Percentiles rank a stretch among this genome's conserved stretches.
Evolutionary conservation across 2,888 invertebrate genomes (phyloP).

Genomic region (Sphaeridia pumilis): DNA sequence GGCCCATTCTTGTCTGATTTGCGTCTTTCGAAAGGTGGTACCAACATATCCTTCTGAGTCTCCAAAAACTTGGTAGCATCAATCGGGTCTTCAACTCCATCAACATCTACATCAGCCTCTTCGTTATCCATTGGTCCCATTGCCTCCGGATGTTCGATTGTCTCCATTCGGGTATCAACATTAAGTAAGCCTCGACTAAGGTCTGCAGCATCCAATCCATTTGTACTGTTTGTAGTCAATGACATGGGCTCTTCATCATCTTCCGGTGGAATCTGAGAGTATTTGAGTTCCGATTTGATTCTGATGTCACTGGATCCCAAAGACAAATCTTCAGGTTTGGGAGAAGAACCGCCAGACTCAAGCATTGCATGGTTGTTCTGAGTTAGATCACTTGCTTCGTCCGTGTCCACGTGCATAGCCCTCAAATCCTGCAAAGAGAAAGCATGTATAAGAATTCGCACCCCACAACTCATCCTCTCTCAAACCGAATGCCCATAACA

Average conservation of each 20-base stretch:
- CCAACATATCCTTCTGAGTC: conserved; percentile 8
- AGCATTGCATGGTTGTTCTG: conserved; percentile 9
- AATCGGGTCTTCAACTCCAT: conserved; percentile 17
- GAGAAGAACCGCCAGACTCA: conserved; percentile 22
- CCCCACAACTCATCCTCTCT: too few species aligned
- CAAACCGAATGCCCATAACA: too few species aligned
- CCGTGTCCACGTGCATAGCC: conserved; percentile 18
- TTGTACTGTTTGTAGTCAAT: conserved; percentile 17
- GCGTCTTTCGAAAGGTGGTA: conserved; percentile 1
- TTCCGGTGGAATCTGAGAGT: conserved; percentile 13
- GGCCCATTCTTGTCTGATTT: conserved; percentile 10
- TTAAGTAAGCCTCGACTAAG: conserved; percentile 9
- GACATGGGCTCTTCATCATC: conserved; percentile 21
- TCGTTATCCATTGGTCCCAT: conserved; percentile 11
- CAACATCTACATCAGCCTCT: conserved; percentile 20
- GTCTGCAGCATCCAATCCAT: conserved; percentile 4
- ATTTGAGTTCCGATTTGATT: conserved; percentile 26
- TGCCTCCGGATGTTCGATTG: conserved; percentile 14
- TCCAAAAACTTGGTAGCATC: conserved; percentile 13
- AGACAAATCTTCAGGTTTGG: conserved; percentile 34
- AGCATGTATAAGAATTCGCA: too few species aligned
- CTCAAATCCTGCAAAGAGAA: conserved; percentile 16
- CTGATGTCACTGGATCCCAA: conserved; percentile 23
- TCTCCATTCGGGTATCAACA: conserved; percentile 17
- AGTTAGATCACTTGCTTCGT: conserved; percentile 19